phyloP scores from a whole-genome alignment of 2,888 invertebrate species.

The Eulithis testata region DNA sequence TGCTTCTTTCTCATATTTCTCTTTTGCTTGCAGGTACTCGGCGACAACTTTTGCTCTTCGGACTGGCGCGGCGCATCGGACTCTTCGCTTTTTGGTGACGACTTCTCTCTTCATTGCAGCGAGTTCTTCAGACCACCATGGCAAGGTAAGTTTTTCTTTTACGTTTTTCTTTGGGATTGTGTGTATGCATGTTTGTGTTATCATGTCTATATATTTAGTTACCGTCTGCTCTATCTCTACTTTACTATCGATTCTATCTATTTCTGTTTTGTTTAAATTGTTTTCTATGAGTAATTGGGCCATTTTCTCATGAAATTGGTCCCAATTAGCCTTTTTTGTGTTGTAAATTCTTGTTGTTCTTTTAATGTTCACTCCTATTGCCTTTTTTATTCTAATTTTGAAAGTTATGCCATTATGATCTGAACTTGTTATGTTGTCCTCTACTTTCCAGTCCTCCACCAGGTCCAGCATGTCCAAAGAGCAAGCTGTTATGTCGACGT shows the following conservation, averaged over 20 bases:
- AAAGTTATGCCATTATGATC: background rate
- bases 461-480: background rate
- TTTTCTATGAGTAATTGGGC: background rate
- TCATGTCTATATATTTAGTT: background rate
- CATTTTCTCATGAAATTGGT: background rate
- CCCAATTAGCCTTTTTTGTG: background rate
- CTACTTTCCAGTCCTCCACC: background rate
- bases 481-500: background rate
- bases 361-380: background rate
- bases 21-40: slow-evolving; percentile 13
- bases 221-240: background rate
- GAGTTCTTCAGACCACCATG: too few relatives aligned
- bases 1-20: background rate
- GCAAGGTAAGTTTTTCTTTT: too few relatives aligned
- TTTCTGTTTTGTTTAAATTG: background rate
- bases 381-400: background rate
- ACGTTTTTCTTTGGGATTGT: too few relatives aligned
- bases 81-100: too few relatives aligned
- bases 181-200: too few relatives aligned
- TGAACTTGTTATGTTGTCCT: background rate
- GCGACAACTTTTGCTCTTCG: background rate
- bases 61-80: background rate
- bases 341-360: background rate
- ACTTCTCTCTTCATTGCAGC: too few relatives aligned
- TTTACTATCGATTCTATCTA: background rate